phyloP scores from a whole-genome alignment of 1,140 invertebrate species.

The Chironomus striatipennis region DNA sequence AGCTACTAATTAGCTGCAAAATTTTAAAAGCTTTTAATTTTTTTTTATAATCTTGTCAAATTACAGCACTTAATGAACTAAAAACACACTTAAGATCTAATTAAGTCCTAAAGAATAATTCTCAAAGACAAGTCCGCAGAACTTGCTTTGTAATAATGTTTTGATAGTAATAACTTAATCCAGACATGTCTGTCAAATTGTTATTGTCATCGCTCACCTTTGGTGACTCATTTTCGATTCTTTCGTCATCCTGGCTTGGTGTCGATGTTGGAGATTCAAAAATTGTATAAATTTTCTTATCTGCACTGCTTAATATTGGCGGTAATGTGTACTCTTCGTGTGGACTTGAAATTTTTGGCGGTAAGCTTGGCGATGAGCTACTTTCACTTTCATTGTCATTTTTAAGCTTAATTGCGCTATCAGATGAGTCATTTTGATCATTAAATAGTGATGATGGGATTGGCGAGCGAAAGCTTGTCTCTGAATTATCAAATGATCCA shows the following conservation, averaged over 20 bases:
- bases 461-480: constrained; percentile 21
- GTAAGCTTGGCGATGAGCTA: not conserved
- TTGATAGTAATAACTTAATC: constrained; percentile 39
- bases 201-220: constrained; percentile 23
- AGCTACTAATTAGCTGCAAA: too few relatives aligned
- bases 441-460: not conserved
- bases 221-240: not conserved
- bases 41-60: too few relatives aligned
- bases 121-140: constrained; percentile 42
- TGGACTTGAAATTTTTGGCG: constrained; percentile 13
- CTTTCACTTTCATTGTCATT: constrained; percentile 7
- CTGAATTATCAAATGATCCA: constrained; percentile 25
- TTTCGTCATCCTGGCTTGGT: not conserved
- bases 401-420: not conserved
- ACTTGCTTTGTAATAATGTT: constrained; percentile 43
- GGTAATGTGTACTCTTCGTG: not conserved
- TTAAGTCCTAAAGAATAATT: not conserved
- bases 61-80: too few relatives aligned
- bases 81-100: not conserved
- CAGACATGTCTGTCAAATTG: constrained; percentile 3
- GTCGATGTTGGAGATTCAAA: constrained; percentile 16
- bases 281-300: constrained; percentile 19
- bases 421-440: constrained; percentile 3
- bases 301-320: not conserved
- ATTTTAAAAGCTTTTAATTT: too few relatives aligned